Percentiles rank a stretch among this genome's conserved stretches.
Conservation (phyloP, 2,113 vertebrate genomes). For the Antechinus stuartii region DNA sequence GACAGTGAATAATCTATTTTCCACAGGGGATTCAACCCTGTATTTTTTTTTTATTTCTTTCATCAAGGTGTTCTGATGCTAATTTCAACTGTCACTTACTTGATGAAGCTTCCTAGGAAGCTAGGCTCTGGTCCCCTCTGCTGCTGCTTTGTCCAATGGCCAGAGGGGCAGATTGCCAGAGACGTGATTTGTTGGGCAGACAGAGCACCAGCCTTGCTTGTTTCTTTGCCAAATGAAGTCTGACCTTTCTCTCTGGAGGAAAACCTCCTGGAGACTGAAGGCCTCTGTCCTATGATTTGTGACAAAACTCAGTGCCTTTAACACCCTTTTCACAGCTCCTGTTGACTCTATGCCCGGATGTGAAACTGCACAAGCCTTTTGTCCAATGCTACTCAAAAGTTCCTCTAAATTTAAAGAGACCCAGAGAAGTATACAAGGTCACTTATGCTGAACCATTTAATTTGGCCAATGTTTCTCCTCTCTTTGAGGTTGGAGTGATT, state of each 20-base stretch:
- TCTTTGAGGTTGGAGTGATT: not conserved
- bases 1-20: constrained; percentile 83
- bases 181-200: constrained; percentile 60
- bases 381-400: rapidly evolving
- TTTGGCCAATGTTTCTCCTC: not conserved
- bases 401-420: not conserved
- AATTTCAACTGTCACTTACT: constrained; percentile 79
- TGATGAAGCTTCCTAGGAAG: constrained; percentile 78
- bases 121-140: constrained; percentile 53
- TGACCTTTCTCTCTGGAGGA: not conserved
- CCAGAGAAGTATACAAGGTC: not conserved
- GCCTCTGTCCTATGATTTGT: not conserved
- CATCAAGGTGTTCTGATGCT: constrained; percentile 74
- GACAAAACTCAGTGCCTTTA: not conserved
- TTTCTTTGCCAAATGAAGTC: constrained; percentile 11
- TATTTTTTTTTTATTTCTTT: constrained; percentile 66
- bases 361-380: not conserved
- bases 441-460: not conserved
- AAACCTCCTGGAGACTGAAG: not conserved
- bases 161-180: not conserved
- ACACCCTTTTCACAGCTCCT: not conserved
- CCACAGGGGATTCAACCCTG: constrained; percentile 57
- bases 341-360: not conserved
- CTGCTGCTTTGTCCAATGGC: not conserved
- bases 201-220: constrained; percentile 11